Evolutionary conservation across 23 tunicate species (phyloP).

Genomic region (Phallusia fumigata): DNA sequence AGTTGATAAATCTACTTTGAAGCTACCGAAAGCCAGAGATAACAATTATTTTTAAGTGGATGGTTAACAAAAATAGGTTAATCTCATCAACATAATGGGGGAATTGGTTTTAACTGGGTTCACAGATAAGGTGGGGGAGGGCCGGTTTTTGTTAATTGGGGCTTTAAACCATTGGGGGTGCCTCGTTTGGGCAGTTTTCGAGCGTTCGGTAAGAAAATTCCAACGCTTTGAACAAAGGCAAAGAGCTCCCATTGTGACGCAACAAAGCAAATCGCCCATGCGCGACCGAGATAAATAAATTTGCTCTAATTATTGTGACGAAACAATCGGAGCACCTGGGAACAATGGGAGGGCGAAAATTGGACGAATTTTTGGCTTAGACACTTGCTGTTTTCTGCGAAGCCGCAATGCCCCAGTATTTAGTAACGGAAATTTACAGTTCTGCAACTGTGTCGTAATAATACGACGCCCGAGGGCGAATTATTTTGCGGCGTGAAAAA

Average conservation of each 20-base stretch:
- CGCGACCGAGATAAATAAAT: slow-evolving; percentile 10
- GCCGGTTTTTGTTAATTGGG: not conserved
- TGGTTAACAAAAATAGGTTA: not conserved
- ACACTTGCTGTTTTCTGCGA: not conserved
- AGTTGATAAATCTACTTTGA: not conserved
- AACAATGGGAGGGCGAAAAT: not conserved
- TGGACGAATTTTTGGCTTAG: not conserved
- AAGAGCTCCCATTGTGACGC: not conserved
- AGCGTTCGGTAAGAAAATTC: no score
- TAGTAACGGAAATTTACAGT: not conserved
- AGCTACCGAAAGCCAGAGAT: not conserved
- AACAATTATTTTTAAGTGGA: not conserved
- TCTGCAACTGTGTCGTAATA: not conserved
- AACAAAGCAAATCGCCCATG: slow-evolving; percentile 1
- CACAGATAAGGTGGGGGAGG: not conserved
- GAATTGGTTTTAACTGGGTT: not conserved
- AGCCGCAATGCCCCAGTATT: not conserved
- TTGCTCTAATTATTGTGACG: slow-evolving; percentile 8
- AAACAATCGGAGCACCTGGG: slow-evolving; percentile 8
- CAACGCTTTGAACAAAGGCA: not conserved
- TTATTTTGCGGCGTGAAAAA: not conserved
- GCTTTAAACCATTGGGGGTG: not conserved
- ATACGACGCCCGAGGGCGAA: not conserved
- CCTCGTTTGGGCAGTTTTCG: not conserved
- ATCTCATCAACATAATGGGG: not conserved